Evolutionary conservation across 2,888 invertebrate genomes (phyloP).

Genomic region (Arctia plantaginis): DNA sequence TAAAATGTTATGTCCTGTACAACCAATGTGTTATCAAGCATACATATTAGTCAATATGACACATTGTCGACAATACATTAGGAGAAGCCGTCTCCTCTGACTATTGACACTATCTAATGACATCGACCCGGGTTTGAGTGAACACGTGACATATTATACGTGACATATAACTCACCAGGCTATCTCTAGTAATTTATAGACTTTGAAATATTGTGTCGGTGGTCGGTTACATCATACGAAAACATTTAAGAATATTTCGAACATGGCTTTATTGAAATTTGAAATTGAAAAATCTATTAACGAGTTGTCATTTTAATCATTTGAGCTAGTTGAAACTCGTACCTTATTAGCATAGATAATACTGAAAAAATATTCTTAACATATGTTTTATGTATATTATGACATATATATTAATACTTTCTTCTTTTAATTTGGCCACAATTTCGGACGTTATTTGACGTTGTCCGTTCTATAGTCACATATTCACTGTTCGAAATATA

Average conservation of each 20-base stretch:
- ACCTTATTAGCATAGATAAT: neutral
- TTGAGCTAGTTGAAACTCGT: neutral
- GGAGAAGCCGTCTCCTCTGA: constrained; percentile 4
- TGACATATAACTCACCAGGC: constrained; percentile 1
- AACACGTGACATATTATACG: constrained; percentile 11
- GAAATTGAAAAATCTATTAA: neutral
- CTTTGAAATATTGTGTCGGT: constrained; percentile 5
- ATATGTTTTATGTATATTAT: no score
- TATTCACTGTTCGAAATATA: no score
- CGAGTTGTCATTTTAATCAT: neutral
- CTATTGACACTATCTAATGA: constrained; percentile 23
- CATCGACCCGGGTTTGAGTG: constrained; percentile 7
- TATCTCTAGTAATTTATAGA: constrained; percentile 10
- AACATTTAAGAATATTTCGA: neutral
- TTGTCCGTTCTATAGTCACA: no score
- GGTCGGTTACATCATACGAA: neutral
- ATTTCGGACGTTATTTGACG: no score
- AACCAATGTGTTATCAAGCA: constrained; percentile 3
- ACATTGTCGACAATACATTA: constrained; percentile 9
- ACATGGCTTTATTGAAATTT: neutral
- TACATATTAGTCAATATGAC: constrained; percentile 18
- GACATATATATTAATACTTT: no score
- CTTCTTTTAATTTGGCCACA: no score
- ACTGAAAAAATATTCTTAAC: no score
- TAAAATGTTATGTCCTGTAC: neutral